Evolutionary conservation across 2,113 vertebrate species (phyloP), one percentile per base, ranked within the genome.

Genomic region (Vidua chalybeata): DNA sequence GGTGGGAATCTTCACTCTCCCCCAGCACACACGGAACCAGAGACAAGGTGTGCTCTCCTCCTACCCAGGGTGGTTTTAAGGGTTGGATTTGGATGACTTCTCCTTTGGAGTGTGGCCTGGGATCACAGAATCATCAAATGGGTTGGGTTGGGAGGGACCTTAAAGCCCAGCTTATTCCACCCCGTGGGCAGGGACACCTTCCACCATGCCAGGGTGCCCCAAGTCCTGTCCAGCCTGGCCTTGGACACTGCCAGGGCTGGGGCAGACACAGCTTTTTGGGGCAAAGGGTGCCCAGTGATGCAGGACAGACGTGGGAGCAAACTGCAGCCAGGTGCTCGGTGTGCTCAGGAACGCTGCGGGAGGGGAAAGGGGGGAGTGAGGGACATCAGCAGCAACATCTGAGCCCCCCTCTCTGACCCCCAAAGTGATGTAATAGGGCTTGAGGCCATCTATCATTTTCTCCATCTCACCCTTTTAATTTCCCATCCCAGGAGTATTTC

Each of bases 371-470:
- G 19, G 59, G 26, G 7, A 66, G 51, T 5, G 67, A 90, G 76
- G 59, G 26, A 39, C 37, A 62, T 8, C 9, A 8, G 18, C 2
- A 49, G 62, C 78, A 90, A 94, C 97, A 97, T 98, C 93, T 67
- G 63, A 96, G 62, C 94, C 97, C 98, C 96, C 91, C 97, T 96
- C 95, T 78, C 90, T 64, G 58, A 97, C 80, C 95, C 95, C 95
- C 27, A 93, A 83, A 98, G 97, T 98, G 98, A 97, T 80, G 91
- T 91, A 98, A 98, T 64, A 90, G 92, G 88, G 86, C 88, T 96
- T 85, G 94, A 93, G 90, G 83, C 94, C 93, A 94, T 89, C 94
- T 91, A 92, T 95, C 86, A 54, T 88, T 96, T 97, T 91, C 94
- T 96, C 96, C 81, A 59, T 86, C 96, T 96, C 89, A 91, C 93